Percentiles rank a stretch among this genome's conserved stretches.
Evolutionary conservation across 1,140 invertebrate genomes (phyloP).

Genomic region (Caenorhabditis brenneri): DNA sequence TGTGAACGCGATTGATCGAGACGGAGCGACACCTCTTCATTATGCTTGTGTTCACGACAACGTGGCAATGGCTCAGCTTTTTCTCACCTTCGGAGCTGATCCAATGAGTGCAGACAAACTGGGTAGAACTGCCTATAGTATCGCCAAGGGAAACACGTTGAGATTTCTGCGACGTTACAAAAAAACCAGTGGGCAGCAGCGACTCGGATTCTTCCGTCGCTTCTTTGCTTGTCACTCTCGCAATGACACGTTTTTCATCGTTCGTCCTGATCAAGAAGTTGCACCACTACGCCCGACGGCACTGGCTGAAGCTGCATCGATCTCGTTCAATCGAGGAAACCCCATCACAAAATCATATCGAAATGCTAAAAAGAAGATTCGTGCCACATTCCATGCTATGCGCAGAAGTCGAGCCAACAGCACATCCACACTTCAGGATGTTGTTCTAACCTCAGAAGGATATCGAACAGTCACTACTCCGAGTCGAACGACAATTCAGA

Average conservation of each 20-base stretch:
- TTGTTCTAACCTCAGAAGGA: constrained; percentile 4
- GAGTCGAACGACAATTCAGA: background rate
- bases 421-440: background rate
- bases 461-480: background rate
- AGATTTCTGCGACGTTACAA: constrained; percentile 24
- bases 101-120: constrained; percentile 32
- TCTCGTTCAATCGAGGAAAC: background rate
- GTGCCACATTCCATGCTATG: background rate
- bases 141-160: constrained; percentile 27
- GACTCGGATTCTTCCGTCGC: background rate
- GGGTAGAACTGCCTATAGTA: constrained; percentile 30
- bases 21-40: constrained; percentile 3
- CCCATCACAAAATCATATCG: background rate
- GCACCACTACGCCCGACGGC: background rate
- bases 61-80: constrained; percentile 29
- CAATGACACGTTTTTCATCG: constrained; percentile 9
- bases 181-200: background rate
- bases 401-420: constrained; percentile 5
- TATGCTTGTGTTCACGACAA: constrained; percentile 22
- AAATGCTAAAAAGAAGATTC: background rate
- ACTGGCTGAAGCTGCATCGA: constrained; percentile 9
- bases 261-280: background rate
- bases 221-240: constrained; percentile 23
- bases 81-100: constrained; percentile 18
- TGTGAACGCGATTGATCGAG: constrained; percentile 3